Evolutionary conservation across 2,797 vertebrate species (phyloP).

Genomic region (Centropyge bicolor): DNA sequence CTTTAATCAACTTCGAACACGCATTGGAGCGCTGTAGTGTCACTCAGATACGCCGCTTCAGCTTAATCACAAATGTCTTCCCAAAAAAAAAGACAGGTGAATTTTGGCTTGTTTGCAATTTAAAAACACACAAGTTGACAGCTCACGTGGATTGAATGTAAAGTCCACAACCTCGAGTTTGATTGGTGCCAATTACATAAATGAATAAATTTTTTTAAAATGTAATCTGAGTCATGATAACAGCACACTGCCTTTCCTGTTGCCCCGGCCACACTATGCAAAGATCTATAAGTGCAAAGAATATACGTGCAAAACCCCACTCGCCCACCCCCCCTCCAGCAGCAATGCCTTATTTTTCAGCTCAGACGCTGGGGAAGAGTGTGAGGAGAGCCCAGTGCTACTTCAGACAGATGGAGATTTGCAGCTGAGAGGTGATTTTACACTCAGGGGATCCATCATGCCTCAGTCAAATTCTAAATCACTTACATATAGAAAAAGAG

Average conservation of each 20-base stretch:
- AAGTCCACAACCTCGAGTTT: not conserved
- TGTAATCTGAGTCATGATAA: not conserved
- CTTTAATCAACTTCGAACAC: constrained; percentile 43
- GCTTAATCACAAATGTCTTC: too few species aligned
- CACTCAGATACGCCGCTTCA: not conserved
- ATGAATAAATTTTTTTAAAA: too few species aligned
- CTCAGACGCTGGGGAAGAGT: constrained; percentile 33
- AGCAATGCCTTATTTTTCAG: constrained; percentile 30
- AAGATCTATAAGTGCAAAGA: constrained; percentile 37
- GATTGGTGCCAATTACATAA: not conserved
- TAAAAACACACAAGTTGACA: too few species aligned
- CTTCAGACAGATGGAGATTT: constrained; percentile 48
- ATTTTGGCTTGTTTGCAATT: not conserved
- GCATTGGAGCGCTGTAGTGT: not conserved
- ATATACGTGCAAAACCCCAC: constrained; percentile 32
- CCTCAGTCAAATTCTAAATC: constrained; percentile 30
- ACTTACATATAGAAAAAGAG: constrained; percentile 12
- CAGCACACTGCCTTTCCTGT: not conserved
- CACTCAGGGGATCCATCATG: constrained; percentile 34
- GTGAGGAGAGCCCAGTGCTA: constrained; percentile 35
- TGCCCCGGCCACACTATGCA: not conserved
- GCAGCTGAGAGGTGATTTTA: constrained; percentile 47
- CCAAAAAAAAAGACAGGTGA: too few species aligned
- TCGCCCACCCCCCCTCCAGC: not conserved
- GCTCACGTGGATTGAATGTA: not conserved